Evolutionary conservation across 1,140 invertebrate genomes (phyloP), one percentile per base, ranked within the genome.

Genomic region (Listronotus bonariensis): DNA sequence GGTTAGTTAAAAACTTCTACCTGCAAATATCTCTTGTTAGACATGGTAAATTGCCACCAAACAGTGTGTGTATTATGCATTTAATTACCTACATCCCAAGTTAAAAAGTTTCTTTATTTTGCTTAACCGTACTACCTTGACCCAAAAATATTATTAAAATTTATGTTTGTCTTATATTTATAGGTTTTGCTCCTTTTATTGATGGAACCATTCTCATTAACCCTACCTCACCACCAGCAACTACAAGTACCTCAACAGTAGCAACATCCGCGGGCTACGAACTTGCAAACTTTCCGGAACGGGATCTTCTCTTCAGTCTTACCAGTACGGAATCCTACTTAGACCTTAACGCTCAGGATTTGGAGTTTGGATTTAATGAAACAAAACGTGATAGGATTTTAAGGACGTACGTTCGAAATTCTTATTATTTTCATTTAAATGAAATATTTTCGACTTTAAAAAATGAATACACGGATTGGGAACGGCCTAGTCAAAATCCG

Each of bases 391-490:
- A 95, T 79, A 83, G 91, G 45, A 92, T 95, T 68, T 82, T 95
- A 69, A 84, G 92, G 59, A 95, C 92, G 11, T 93, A 92, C 80
- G 92, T 95, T 45, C 84, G 92, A 40, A 95, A 95, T 78, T 88
- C 90, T 41, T 95, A 93, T 79, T 88, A 89, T 71, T 95, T 90
- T 79, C 92, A 95, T 81, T 83, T 93, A 56, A 93, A 94, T 79
- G 92, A 94, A 80, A 95, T 93, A 72, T 94, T 91, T 81, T 92
- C 92, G 15, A 92, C 92, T 31, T 82, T 95, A 52, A 91, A 92
- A 79, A 96, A 95, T 77, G 93, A 96, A 77, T 96, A 96, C 80
- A 95, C 92, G 45, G 92, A 96, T 77, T 96, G 93, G 93, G 92
- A 93, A 76, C 85, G 88, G 70, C 90, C 66, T 79, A 89, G 69